phyloP scores from a whole-genome alignment of 2,113 vertebrate species.

The Paralichthys olivaceus region DNA sequence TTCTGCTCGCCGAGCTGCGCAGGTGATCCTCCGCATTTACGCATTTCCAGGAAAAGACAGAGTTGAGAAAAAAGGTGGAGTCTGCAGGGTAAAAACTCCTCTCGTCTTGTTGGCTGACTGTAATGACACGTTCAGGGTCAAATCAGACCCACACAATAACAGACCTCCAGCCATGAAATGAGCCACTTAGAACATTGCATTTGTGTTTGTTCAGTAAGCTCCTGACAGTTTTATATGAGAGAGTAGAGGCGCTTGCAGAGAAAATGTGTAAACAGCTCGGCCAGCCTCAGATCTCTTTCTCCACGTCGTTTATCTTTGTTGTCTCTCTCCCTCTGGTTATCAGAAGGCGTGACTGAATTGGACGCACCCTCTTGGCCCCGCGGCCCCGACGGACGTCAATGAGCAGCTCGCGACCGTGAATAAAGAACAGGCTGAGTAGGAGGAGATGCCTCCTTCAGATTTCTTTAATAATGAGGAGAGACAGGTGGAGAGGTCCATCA shows the following conservation, averaged over 20 bases:
- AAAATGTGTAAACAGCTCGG: conserved; percentile 34
- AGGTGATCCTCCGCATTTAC: conserved; percentile 57
- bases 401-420: conserved; percentile 60
- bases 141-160: not conserved
- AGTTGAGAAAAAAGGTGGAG: not conserved
- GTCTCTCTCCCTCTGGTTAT: conserved; percentile 43
- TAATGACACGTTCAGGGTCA: conserved; percentile 12
- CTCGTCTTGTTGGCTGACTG: not conserved
- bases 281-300: conserved; percentile 16
- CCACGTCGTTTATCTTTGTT: conserved; percentile 51
- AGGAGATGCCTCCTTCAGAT: conserved; percentile 52
- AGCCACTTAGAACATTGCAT: conserved; percentile 8
- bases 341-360: conserved; percentile 38
- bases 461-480: conserved; percentile 62
- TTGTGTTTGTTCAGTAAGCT: conserved; percentile 17
- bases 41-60: conserved; percentile 17
- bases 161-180: conserved; percentile 1
- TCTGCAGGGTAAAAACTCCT: not conserved
- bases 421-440: conserved; percentile 58
- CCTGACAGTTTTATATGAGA: not conserved
- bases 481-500: conserved; percentile 52
- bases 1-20: conserved; percentile 47
- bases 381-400: conserved; percentile 50
- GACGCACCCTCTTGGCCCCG: conserved; percentile 48
- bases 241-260: not conserved